Evolutionary conservation across 1,140 invertebrate species (phyloP), one percentile per base, ranked within the genome.

Genomic region (Drosophila mayri): DNA sequence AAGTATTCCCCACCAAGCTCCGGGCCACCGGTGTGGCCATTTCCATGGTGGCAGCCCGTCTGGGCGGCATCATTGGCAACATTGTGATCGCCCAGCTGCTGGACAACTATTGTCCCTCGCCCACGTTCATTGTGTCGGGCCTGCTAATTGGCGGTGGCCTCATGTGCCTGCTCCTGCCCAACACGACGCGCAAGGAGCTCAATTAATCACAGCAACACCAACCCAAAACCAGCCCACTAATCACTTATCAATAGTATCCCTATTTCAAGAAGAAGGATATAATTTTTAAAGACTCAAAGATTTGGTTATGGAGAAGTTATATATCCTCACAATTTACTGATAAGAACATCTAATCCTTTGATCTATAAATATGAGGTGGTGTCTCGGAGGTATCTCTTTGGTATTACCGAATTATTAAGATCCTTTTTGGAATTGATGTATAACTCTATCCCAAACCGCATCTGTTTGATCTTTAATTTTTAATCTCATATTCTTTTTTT

Each of bases 1-100:
- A 97, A 94, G 96, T 97, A 67, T 97, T 97, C 92, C 97, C 97
- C n/a, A 97, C 97, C 35, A 96, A 97, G 93, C 93, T 97, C 80
- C 93, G 97, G 78, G 96, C 96, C 32, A 97, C 97, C 22, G 97
- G 96, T 75, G 96, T 97, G 65, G 96, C 97, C 22, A 95, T 97
- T 73, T 97, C 96, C 0, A 97, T 97, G 96, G 96, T 97, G 9
- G 96, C 96, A 2, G 97, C 97, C 11, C 94, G 97, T 59, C 93
- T 97, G 32, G 97, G 96, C 73, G 97, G 96, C 72, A 97, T 97
- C 81, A 96, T 97, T 90, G 97, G 97, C 52, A 97, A 97, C 93
- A 96, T 97, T 73, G 96, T 97, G 46, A 97, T 97, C 77, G 96
- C 96, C 46, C 95, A 96, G 74, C 93, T 97, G 37, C 90, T 97